phyloP scores from a whole-genome alignment of 2,888 invertebrate species.

The Drosophila borealis region DNA sequence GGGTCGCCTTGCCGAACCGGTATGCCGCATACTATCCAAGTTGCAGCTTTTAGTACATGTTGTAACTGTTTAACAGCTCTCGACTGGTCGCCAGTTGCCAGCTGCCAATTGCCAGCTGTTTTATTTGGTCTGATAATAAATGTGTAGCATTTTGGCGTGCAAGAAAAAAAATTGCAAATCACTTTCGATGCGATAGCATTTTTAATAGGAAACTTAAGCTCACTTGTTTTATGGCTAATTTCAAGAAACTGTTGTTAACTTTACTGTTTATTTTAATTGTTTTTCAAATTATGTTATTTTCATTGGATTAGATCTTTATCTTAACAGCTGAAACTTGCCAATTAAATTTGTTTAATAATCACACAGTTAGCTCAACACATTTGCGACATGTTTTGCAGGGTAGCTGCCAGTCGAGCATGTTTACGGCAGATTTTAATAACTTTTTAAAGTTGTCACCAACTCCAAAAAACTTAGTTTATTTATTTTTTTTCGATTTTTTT shows the following conservation, averaged over 20 bases:
- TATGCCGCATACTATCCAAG: conserved; percentile 46
- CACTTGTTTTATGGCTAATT: background rate
- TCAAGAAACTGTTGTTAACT: background rate
- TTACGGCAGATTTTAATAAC: background rate
- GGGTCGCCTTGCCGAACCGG: conserved; percentile 59
- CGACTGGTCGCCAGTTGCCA: conserved; percentile 12
- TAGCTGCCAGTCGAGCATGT: background rate
- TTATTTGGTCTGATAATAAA: conserved; percentile 32
- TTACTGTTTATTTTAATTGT: background rate
- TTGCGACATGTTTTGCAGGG: background rate
- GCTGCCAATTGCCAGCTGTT: conserved; percentile 33
- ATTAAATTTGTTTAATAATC: background rate
- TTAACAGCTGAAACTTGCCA: background rate
- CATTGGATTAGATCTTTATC: background rate
- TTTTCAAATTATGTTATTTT: background rate
- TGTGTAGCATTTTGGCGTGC: conserved; percentile 9
- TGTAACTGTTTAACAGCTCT: conserved; percentile 56
- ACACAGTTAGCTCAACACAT: background rate
- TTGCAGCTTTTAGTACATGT: conserved; percentile 54
- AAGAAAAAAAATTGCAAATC: conserved; percentile 5
- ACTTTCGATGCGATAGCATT: conserved; percentile 10
- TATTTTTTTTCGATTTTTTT: conserved; percentile 3
- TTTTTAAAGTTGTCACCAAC: background rate
- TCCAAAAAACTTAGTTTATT: conserved; percentile 3
- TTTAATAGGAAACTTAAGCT: conserved; percentile 7